Conservation (phyloP, 2,797 vertebrate species). For the Chanos chanos region DNA sequence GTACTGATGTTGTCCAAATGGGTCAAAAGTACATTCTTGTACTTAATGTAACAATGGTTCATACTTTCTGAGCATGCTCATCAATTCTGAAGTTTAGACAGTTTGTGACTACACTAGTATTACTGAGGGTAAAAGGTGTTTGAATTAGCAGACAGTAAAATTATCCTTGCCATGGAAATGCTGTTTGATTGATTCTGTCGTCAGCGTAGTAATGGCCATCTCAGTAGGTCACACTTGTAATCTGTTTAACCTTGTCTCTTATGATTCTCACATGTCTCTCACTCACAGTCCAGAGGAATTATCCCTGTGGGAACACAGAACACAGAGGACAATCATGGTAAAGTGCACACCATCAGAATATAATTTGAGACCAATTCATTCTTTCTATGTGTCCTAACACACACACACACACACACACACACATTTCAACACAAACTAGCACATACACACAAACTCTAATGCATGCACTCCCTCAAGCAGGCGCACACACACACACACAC, state of each 20-base stretch:
- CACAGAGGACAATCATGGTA: constrained; percentile 2
- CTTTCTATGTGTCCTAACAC: too few species aligned
- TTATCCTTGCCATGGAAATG: constrained; percentile 46
- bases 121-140: not conserved
- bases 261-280: constrained; percentile 24
- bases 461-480: too few species aligned
- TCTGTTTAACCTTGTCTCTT: constrained; percentile 48
- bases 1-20: too few species aligned
- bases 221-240: constrained; percentile 24
- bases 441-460: too few species aligned
- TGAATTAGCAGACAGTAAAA: constrained; percentile 1
- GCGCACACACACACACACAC: too few species aligned
- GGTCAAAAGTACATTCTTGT: too few species aligned
- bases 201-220: constrained; percentile 43
- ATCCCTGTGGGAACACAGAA: not conserved
- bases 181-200: constrained; percentile 54
- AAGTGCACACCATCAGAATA: not conserved
- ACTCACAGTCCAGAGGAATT: constrained; percentile 30
- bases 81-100: too few species aligned
- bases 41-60: too few species aligned
- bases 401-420: too few species aligned
- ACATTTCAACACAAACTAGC: too few species aligned
- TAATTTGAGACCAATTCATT: not conserved
- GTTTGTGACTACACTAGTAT: too few species aligned
- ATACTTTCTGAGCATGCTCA: too few species aligned